Base-by-base conservation (phyloP, 35 echinoderm and acorn worm species). In the Amphiura filiformis region DNA sequence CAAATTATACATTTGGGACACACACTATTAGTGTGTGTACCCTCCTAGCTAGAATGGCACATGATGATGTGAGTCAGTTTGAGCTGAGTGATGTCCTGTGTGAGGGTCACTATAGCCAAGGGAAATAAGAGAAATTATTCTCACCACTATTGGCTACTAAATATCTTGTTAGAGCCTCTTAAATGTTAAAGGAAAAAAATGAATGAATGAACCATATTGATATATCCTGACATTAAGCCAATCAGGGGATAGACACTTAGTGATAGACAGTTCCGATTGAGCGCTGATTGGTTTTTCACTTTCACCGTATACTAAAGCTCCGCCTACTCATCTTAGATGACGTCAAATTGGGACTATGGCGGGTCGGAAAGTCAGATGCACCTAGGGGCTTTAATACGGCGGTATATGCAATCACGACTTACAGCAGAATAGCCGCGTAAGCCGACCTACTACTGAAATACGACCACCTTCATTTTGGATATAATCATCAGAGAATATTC, bases 381-480 rank as follows among this genome's bases (percentile, higher is more conserved):
- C 61, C 61, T 70, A 13, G 2, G 28, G 61, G 61, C 61, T 70
- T 30, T 70, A 70, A 70, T 5, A 70, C 61, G 61, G 61, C 28
- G 61, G 61, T 70, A 30, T 70, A 70, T 70, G 61, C 61, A 70
- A 70, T 70, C 28, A 23, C 61, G 7, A 13, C 61, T 70, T 70
- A 70, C 61, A 70, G 26, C 61, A 13, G 17, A 70, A 70, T 70
- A 70, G 7, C 61, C 61, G 61, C 7, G 61, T 70, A 70, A 70
- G 61, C 61, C 61, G 61, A 70, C 61, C 61, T 70, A 70, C 28
- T 70, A 23, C 17, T 70, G 61, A 70, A 70, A 70, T 70, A 70
- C 61, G 61, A 70, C 61, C 61, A 70, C 61, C 61, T 70, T 70
- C 61, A 70, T 70, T 70, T 70, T 70, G 61, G 61, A 70, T 70